Conservation (phyloP, 2,888 invertebrate species). For the Phalangium opilio region DNA sequence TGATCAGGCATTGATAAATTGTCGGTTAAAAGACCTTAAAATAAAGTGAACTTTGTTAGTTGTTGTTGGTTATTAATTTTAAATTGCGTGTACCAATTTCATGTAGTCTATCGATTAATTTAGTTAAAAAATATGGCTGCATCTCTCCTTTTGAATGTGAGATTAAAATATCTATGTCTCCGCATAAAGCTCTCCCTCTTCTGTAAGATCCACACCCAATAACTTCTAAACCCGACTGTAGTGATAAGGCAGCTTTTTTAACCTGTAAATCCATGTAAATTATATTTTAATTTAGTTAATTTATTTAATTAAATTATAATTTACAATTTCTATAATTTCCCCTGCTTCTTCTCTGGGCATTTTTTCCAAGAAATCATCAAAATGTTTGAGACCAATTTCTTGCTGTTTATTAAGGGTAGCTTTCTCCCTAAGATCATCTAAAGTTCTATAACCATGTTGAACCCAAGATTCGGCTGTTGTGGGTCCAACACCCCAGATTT, state of each 20-base stretch:
- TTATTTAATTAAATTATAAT: background rate
- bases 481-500: constrained; percentile 37
- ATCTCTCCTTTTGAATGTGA: constrained; percentile 35
- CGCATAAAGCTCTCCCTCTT: constrained; percentile 34
- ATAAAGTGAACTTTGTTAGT: too few relatives aligned
- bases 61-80: too few relatives aligned
- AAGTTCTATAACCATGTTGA: constrained; percentile 33
- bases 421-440: constrained; percentile 30
- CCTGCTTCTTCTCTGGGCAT: constrained; percentile 35
- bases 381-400: constrained; percentile 35
- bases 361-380: constrained; percentile 34
- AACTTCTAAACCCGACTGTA: constrained; percentile 20
- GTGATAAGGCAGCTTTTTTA: constrained; percentile 23
- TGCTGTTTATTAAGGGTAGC: constrained; percentile 32
- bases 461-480: constrained; percentile 34
- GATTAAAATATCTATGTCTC: constrained; percentile 37
- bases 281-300: constrained; percentile 17
- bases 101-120: constrained; percentile 26
- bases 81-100: constrained; percentile 23
- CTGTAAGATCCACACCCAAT: constrained; percentile 37
- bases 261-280: constrained; percentile 23
- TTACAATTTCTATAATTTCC: constrained; percentile 31
- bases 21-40: constrained; percentile 34
- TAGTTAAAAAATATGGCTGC: constrained; percentile 29
- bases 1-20: constrained; percentile 32